A percentile compares a stretch with the other conserved stretches of the same genome.
phyloP scores from a whole-genome alignment of 2,797 vertebrate species.

The Decapterus maruadsi region DNA sequence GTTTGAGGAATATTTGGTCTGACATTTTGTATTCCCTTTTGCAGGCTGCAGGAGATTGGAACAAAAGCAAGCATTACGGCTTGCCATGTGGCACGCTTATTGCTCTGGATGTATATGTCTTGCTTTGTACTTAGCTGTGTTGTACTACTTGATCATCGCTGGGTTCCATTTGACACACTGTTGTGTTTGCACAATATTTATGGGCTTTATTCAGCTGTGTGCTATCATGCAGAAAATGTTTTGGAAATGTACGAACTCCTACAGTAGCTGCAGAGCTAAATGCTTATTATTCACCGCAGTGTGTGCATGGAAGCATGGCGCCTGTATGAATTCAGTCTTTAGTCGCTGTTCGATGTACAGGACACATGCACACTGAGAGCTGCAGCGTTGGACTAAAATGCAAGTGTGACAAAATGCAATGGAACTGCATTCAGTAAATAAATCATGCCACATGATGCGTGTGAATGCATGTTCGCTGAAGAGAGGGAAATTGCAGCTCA shows the following conservation, averaged over 20 bases:
- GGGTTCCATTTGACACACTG: slow-evolving; percentile 24
- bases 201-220: slow-evolving; percentile 2
- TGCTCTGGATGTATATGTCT: slow-evolving; percentile 68
- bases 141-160: slow-evolving; percentile 49
- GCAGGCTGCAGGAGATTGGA: slow-evolving; percentile 72
- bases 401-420: no score
- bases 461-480: no score
- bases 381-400: no score
- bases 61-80: slow-evolving; percentile 75
- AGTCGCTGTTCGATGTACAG: background rate
- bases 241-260: slow-evolving; percentile 11
- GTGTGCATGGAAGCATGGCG: background rate
- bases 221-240: slow-evolving; percentile 26
- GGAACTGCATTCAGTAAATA: no score
- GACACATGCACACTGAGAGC: no score
- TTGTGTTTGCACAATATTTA: slow-evolving; percentile 6
- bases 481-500: no score
- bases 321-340: background rate
- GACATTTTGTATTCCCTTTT: slow-evolving; percentile 79
- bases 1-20: slow-evolving; percentile 79
- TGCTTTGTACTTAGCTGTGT: slow-evolving; percentile 36
- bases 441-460: no score
- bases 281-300: slow-evolving; percentile 2
- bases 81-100: slow-evolving; percentile 61
- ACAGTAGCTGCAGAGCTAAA: background rate